Evolutionary conservation across 2,797 vertebrate genomes (phyloP), one percentile per base, ranked within the genome.

Genomic region (Sebastes glaucus): DNA sequence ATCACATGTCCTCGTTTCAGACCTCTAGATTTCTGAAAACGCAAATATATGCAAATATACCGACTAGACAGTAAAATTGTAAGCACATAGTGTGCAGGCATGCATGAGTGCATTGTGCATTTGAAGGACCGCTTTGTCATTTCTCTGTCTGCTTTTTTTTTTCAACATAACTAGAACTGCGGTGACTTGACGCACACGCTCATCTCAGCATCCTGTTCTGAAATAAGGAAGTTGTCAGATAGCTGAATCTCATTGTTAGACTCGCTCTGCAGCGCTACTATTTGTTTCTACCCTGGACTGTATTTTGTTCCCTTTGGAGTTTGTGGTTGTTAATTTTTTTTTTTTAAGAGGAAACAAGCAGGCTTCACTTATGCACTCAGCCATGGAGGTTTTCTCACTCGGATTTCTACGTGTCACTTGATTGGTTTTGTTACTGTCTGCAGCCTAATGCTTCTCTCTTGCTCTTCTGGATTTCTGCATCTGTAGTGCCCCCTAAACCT

Each of bases 401-500:
- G 91, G 91, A 80, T 71, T 74, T 65, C n/a, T 80, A 56, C 65
- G 7, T 13, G 80, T 82, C 49, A 89, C 86, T 20, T 92, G 83
- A 91, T 33, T 32, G 16, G 55, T 46, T 68, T 59, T 65, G 64
- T 74, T 46, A 11, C 25, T 56, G 22, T 61, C 78, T 80, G 75
- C 71, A 78, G 80, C 59, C 74, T 89, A 74, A 61, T 67, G 38
- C 59, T 46, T 85, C 62, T 84, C 71, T 84, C n/a, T 70, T 30
- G 8, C 42, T 86, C 73, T 90, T 67, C 71, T 82, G 74, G 85
- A 67, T 83, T 18, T 33, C 42, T 89, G 32, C 55, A 20, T 77
- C 77, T 55, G 38, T 78, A 99, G 97, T 96, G 94, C 96, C 96
- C 95, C 96, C 96, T 97, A 97, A 98, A 92, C 96, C 96, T 69